Evolutionary conservation across 2,888 invertebrate genomes (phyloP).

Genomic region (Drosophila formosana): DNA sequence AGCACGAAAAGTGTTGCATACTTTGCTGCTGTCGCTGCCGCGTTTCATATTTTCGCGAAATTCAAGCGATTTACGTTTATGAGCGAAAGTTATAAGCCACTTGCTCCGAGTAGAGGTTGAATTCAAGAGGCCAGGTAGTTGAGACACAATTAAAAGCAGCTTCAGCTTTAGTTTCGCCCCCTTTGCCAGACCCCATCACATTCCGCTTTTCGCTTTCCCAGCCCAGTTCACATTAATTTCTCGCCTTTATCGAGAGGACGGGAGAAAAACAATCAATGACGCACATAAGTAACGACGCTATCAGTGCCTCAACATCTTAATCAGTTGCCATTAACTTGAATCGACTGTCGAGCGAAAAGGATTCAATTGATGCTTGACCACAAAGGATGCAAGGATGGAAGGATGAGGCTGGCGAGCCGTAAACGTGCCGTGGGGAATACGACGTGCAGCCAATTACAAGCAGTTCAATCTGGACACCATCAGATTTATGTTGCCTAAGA

Average conservation of each 20-base stretch:
- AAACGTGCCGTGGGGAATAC: slow-evolving; percentile 74
- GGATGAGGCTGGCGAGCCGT: slow-evolving; percentile 13
- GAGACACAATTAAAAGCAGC: slow-evolving; percentile 54
- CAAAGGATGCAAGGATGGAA: slow-evolving; percentile 46
- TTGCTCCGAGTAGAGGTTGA: slow-evolving; percentile 5
- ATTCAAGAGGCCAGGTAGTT: slow-evolving; percentile 16
- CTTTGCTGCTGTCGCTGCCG: slow-evolving; percentile 43
- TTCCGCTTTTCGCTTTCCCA: not conserved
- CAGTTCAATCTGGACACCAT: slow-evolving; percentile 61
- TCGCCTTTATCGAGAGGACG: slow-evolving; percentile 37
- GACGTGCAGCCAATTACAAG: slow-evolving; percentile 74
- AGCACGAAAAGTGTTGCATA: slow-evolving; percentile 71
- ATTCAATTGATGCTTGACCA: slow-evolving; percentile 75
- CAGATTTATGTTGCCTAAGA: slow-evolving; percentile 69
- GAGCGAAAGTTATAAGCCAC: slow-evolving; percentile 49
- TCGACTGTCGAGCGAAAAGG: slow-evolving; percentile 45
- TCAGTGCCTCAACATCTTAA: slow-evolving; percentile 71
- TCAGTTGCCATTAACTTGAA: slow-evolving; percentile 73
- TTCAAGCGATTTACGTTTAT: slow-evolving; percentile 66
- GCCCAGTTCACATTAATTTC: slow-evolving; percentile 27
- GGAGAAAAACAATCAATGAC: slow-evolving; percentile 71
- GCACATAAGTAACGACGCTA: slow-evolving; percentile 71
- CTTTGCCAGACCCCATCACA: not conserved
- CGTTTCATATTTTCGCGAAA: slow-evolving; percentile 17
- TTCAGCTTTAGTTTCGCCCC: slow-evolving; percentile 1